Base-by-base conservation (phyloP, 2,888 invertebrate species). In the Lomographa bimaculata region DNA sequence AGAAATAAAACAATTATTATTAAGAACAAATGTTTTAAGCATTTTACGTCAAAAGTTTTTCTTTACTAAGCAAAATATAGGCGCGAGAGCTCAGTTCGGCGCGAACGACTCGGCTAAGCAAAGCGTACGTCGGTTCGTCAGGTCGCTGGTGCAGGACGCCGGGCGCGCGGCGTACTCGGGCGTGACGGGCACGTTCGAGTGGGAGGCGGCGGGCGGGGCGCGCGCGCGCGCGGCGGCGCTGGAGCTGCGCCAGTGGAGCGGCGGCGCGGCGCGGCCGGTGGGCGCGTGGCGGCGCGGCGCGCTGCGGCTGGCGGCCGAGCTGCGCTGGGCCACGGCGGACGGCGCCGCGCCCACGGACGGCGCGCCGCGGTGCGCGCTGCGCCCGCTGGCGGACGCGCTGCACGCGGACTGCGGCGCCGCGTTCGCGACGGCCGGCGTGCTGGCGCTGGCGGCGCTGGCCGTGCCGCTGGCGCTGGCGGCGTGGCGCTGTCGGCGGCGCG, bases 231-330 rank as follows among this genome's bases (percentile, higher is more conserved):
- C 9, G 17, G 51, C 39, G 5, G 48, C 51, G 17, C 48, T 71
- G 10, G 46, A 62, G 54, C 87, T 92, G 44, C 93, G 94, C 0
- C 91, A 92, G 61, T 94, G 96, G 48, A 34, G 35, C 38, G 54
- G 93, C 95, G 5, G 91, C 16, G 10, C 25, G 11, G 8, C 18
- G 28, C 40, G 6, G 21, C 9, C 19, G 18, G 92, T 68, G 80
- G 93, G 69, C 91, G 93, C 93, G 92, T 94, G 24, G 92, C 93
- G 93, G 1, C 95, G 93, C 71, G 93, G 94, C 0, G 94, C 94
- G 94, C 95, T 96, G 57, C 76, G 94, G 12, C 94, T 96, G 0
- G 84, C 2, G 89, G 11, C 81, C 28, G 78, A 92, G 48, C 34
- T 34, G 34, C 40, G 24, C 28, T 96, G 96, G 96, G 78, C 92